Evolutionary conservation across 2,113 vertebrate species (phyloP), one percentile per base, ranked within the genome.

Genomic region (Pteruthius melanotis): DNA sequence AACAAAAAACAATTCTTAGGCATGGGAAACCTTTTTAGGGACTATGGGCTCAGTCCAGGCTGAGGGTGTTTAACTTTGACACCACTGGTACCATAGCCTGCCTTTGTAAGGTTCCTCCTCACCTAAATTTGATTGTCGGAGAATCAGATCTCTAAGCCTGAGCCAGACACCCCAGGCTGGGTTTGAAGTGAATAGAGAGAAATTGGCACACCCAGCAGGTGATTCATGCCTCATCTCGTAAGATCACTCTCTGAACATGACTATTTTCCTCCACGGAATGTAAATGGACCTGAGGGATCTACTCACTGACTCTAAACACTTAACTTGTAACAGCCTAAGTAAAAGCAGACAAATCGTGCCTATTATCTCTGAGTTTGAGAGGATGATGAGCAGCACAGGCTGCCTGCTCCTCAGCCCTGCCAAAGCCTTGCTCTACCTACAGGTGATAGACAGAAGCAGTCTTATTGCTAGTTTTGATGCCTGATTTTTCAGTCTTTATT

Each of bases 211-310:
- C 40, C 40, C 56, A 85, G 61, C 8, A 23, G n/a, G 39, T 91
- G 87, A 91, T 61, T 93, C 65, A 49, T 64, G n/a, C 61, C 79
- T 68, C 57, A n/a, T 35, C 37, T 60, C 28, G 1, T 3, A 47
- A 75, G 52, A 71, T 74, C 66, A 33, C 40, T 82, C 52, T 93
- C 82, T 56, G 74, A 95, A 71, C 61, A 60, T 21, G 33, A n/a
- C 65, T 56, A 0, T 61, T 75, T 91, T 56, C 61, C 44, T 82
- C 49, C n/a, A 16, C 57, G 1, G 13, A 82, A 87, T 35, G 24
- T 87, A 95, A 94, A 90, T 80, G 83, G 83, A 90, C 89, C 69
- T 87, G 30, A 44, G 87, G 69, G 84, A 93, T 91, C 87, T 84
- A 7, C 80, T 94, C 42, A 27, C 47, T 70, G 64, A 39, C 39